Percentiles rank a stretch among this genome's conserved stretches.
phyloP scores from a whole-genome alignment of 1,140 invertebrate genomes.

The Asbolus verrucosus region DNA sequence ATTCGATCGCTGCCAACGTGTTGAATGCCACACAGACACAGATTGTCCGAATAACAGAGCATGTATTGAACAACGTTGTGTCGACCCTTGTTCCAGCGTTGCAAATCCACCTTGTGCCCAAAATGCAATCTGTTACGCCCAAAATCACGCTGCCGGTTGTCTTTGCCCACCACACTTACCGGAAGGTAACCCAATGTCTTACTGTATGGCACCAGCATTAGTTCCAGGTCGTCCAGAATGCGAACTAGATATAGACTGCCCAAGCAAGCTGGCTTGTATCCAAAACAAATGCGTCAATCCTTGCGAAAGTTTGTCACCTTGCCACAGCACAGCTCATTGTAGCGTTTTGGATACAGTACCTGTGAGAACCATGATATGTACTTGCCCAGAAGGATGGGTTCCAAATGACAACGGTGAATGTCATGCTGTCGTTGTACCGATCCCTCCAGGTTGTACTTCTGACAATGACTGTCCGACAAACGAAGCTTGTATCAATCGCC shows the following conservation, averaged over 20 bases:
- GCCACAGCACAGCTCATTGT: slow-evolving; percentile 78
- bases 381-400: slow-evolving; percentile 85
- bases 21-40: slow-evolving; percentile 81
- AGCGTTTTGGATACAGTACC: slow-evolving; percentile 84
- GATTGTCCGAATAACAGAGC: slow-evolving; percentile 80
- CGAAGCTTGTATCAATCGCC: slow-evolving; percentile 86
- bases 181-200: slow-evolving; percentile 81
- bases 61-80: slow-evolving; percentile 78
- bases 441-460: slow-evolving; percentile 77
- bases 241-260: slow-evolving; percentile 81
- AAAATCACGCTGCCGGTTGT: slow-evolving; percentile 81
- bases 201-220: slow-evolving; percentile 73
- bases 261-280: slow-evolving; percentile 84
- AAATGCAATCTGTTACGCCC: slow-evolving; percentile 82
- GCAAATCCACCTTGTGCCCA: slow-evolving; percentile 77
- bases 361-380: slow-evolving; percentile 86
- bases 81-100: slow-evolving; percentile 78
- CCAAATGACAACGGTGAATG: slow-evolving; percentile 83
- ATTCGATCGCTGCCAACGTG: slow-evolving; percentile 79
- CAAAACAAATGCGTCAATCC: slow-evolving; percentile 83
- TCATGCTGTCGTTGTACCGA: slow-evolving; percentile 75
- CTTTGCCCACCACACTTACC: slow-evolving; percentile 81
- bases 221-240: slow-evolving; percentile 77
- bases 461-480: slow-evolving; percentile 82
- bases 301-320: slow-evolving; percentile 79